Conservation (phyloP, 2,113 vertebrate genomes). For the Ceyx margarethae region DNA sequence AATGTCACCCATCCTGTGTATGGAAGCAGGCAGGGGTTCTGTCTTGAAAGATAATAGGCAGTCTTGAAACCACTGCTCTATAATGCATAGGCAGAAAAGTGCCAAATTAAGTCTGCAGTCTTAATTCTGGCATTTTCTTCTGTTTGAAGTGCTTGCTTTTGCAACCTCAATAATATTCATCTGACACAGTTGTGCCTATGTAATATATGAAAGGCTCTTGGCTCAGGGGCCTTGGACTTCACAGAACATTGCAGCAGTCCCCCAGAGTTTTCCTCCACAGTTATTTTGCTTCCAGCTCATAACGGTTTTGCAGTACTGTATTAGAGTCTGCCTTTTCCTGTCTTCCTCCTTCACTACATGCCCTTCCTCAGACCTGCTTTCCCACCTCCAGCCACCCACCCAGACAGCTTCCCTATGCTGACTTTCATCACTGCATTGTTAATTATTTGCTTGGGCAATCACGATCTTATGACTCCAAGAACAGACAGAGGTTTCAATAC, state of each 20-base stretch:
- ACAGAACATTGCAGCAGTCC: constrained; percentile 38
- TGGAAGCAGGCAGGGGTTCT: background rate
- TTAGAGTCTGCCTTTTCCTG: background rate
- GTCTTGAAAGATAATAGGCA: background rate
- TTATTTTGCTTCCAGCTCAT: constrained; percentile 20
- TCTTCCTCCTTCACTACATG: background rate
- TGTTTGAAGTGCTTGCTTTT: constrained; percentile 35
- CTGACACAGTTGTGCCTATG: background rate
- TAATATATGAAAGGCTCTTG: constrained; percentile 41
- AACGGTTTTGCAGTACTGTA: background rate
- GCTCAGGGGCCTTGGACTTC: constrained; percentile 16
- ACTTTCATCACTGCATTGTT: background rate
- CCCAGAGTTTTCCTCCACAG: background rate
- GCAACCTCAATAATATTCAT: constrained; percentile 29
- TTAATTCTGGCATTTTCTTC: constrained; percentile 38
- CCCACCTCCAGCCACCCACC: background rate
- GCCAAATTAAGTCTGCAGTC: constrained; percentile 23
- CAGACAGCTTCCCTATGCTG: background rate
- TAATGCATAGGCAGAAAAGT: background rate
- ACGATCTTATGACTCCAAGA: background rate
- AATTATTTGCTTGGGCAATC: constrained; percentile 50
- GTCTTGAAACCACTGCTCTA: background rate
- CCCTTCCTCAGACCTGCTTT: background rate
- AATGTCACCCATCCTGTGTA: background rate
- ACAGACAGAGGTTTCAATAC: background rate